Evolutionary conservation across 2,113 vertebrate species (phyloP).

Genomic region (Melospiza georgiana): DNA sequence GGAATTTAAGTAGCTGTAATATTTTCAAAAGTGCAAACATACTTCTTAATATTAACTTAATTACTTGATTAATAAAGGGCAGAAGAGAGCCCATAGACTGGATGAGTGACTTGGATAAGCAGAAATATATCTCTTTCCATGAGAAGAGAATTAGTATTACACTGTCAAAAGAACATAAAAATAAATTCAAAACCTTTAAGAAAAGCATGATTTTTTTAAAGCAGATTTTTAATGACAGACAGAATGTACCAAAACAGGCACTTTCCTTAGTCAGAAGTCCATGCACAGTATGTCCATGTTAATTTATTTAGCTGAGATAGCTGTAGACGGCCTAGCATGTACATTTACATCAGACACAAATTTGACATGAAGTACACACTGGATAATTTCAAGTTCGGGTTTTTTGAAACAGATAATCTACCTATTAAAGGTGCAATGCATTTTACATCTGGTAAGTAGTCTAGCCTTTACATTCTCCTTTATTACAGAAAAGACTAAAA

Average conservation of each 20-base stretch:
- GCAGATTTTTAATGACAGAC: background rate
- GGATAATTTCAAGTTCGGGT: background rate
- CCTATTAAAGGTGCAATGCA: conserved; percentile 88
- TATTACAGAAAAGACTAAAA: background rate
- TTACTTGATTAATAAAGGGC: conserved; percentile 33
- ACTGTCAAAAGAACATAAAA: conserved; percentile 37
- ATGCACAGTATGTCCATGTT: conserved; percentile 54
- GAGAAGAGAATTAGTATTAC: conserved; percentile 36
- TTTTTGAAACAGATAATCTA: conserved; percentile 48
- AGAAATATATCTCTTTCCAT: conserved; percentile 62
- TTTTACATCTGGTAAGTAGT: conserved; percentile 69
- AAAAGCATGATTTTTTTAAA: background rate
- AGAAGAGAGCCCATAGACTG: conserved; percentile 56
- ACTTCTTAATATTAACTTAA: conserved; percentile 16
- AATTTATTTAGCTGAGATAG: conserved; percentile 23
- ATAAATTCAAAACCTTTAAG: background rate
- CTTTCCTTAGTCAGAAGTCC: conserved; percentile 43
- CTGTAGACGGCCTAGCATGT: background rate
- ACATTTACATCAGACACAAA: conserved; percentile 35
- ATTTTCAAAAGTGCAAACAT: conserved; percentile 23
- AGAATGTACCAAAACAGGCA: background rate
- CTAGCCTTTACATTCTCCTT: conserved; percentile 50
- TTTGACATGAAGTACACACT: conserved; percentile 23
- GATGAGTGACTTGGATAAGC: conserved; percentile 69
- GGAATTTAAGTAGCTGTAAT: conserved; percentile 46